Evolutionary conservation across 2,113 vertebrate genomes (phyloP), one percentile per base, ranked within the genome.

Genomic region (Channa argus): DNA sequence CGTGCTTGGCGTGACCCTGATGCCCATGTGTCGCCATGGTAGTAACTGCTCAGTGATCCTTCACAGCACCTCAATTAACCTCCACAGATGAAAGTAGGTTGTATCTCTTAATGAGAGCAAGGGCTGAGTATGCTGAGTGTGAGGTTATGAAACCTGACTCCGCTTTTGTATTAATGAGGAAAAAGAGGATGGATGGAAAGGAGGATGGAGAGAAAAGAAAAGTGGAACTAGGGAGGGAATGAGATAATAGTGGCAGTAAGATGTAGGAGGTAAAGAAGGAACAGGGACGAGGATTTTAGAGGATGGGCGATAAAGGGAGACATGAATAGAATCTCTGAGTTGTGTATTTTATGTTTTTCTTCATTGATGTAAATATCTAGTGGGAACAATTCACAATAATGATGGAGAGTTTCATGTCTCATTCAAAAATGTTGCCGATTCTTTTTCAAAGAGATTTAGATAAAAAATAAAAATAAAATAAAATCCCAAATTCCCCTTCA

Each of bases 41-140:
- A 1, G 54, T 46, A 50, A 5, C 5, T 33, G 36, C 0, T 46
- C 53, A 13, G 8, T n/a, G 68, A 58, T 63, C 72, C 64, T 12
- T 47, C 36, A 24, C 36, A 37, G 14, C 33, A 62, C 65, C 55
- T 63, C 77, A 77, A 80, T 86, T 86, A 80, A 80, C 80, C 84
- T 77, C 46, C 8, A 3, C 0, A 3, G 3, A 24, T 62, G 44
- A 62, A 38, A 50, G 55, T 6, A 47, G 71, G 44, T 5, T 41
- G 37, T 62, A 7, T 9, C 5, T 79, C 54, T 51, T 43, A 11
- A 24, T 7, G 33, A 67, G 55, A 62, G 55, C 53, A 68, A 14
- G 56, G 62, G 71, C 49, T 2, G 6, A 14, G 52, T 37, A 12
- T 1, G 37, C 47, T 0, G 3, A 64, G 63, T 10, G 47, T 9